Base-by-base conservation (phyloP, 1,140 invertebrate genomes). In the Zaprionus capensis region DNA sequence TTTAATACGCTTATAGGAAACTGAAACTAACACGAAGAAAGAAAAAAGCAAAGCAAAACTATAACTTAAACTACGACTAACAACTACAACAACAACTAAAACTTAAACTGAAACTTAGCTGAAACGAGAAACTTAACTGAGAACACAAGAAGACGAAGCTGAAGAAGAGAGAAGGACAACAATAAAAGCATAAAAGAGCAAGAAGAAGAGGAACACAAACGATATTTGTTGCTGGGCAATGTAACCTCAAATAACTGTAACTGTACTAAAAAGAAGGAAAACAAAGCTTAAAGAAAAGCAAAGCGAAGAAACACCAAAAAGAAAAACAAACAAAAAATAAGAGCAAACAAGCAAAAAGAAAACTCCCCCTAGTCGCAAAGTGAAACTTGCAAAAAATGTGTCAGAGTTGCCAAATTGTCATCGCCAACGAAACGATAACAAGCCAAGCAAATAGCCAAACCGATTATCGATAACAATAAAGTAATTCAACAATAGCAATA, bases 351-450 rank as follows among this genome's bases (percentile, higher is more conserved):
- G 15, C 31, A 36, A 22, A 58, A n/a, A 53, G 14, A 53, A 53
- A 53, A 15, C 15, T 9, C 46, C 17, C 46, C 4, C 46, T 22
- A 20, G 46, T 24, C 46, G 20, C 46, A 51, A 24, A 51, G 11
- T 24, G 20, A 22, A 51, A 51, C 46, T 24, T 51, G 46, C 24
- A 24, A 12, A 56, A 28, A 38, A 71, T 63, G 58, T 49, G 36
- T 49, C 71, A 57, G 66, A 57, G 66, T 70, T 75, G 72, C 67
- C 72, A 70, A 70, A 74, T 41, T 36, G 51, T 57, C 63, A 49
- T 28, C n/a, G 22, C 20, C n/a, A 67, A 57, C 24, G 53, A 38
- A 57, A 31, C n/a, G 22, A 26, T 41, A 36, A 61, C 15, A 11
- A 55, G 31, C 36, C n/a, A 55, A 64, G 63, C 46, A 51, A 51